Evolutionary conservation across 2,797 vertebrate genomes (phyloP).

Genomic region (Champsocephalus gunnari): DNA sequence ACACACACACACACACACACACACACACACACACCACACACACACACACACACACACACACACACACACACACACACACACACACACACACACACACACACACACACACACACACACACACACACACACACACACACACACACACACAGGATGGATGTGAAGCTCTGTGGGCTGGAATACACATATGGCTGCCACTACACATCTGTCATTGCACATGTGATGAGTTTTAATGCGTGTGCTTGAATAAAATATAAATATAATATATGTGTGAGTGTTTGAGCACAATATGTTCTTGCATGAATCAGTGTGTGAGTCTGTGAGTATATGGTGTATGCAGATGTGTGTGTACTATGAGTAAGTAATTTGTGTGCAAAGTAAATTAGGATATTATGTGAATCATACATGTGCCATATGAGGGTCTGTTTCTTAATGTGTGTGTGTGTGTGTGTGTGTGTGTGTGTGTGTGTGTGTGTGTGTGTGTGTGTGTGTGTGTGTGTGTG

Average conservation of each 20-base stretch:
- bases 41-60: neutral
- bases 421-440: neutral
- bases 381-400: conserved; percentile 6
- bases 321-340: neutral
- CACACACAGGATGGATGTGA: neutral
- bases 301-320: neutral
- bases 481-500: too few relatives aligned
- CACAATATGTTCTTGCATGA: neutral
- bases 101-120: neutral
- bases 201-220: neutral
- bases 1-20: too few relatives aligned
- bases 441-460: neutral
- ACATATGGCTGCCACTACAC: neutral
- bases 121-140: neutral
- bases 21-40: too few relatives aligned
- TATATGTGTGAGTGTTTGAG: neutral
- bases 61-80: neutral
- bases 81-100: neutral
- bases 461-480: too few relatives aligned
- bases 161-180: neutral
- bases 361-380: neutral
- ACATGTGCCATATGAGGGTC: conserved; percentile 7
- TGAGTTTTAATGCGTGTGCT: neutral
- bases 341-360: conserved; percentile 7
- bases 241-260: neutral